A percentile compares a stretch with the other conserved stretches of the same genome.
Evolutionary conservation across 2,888 invertebrate species (phyloP).

Genomic region (Gordius sp.): DNA sequence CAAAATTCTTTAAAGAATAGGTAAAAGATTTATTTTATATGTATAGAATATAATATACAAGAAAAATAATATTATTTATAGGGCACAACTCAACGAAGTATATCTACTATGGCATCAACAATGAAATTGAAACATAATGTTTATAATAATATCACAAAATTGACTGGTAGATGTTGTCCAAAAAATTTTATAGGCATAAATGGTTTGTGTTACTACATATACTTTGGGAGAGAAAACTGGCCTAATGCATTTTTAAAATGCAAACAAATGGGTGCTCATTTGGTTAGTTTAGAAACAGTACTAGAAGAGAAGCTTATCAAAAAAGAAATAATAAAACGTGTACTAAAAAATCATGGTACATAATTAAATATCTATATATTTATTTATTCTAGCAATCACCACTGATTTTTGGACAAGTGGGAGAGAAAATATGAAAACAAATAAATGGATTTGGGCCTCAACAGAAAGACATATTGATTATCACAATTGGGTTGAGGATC

Average conservation of each 20-base stretch:
- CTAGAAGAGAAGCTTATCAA: background rate
- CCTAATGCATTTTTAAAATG: constrained; percentile 3
- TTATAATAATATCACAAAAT: no score
- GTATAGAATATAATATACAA: no score
- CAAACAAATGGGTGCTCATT: background rate
- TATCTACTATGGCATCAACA: no score
- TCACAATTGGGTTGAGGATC: constrained; percentile 10
- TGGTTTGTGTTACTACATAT: background rate
- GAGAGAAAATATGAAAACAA: background rate
- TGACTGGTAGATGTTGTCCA: background rate
- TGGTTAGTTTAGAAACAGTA: background rate
- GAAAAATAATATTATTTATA: no score
- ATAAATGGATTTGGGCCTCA: constrained; percentile 12
- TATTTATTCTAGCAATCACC: background rate
- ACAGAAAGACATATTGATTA: background rate
- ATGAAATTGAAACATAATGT: no score
- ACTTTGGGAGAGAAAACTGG: constrained; percentile 11
- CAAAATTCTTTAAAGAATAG: no score
- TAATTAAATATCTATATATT: background rate
- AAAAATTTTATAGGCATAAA: background rate
- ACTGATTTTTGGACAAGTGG: constrained; percentile 14
- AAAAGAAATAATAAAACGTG: constrained; percentile 2
- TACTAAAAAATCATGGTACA: constrained; percentile 8
- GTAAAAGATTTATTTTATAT: no score
- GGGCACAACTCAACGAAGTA: no score